Evolutionary conservation across 2,888 invertebrate species (phyloP), one percentile per base, ranked within the genome.

Genomic region (Steinernema scapterisci): DNA sequence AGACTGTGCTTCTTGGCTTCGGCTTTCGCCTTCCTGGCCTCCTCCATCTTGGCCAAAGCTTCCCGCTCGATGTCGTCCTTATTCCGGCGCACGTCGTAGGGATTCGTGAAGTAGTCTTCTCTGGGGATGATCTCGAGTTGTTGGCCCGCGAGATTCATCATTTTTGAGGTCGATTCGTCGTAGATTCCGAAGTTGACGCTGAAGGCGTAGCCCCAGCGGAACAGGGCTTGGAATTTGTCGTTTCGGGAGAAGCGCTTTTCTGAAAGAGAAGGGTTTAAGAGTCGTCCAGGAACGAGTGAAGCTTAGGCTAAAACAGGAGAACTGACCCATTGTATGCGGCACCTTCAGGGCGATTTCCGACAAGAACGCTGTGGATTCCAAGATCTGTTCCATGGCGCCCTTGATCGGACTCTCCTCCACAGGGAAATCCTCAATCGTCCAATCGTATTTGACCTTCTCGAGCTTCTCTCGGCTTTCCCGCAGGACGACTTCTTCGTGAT

Each of bases 121-220:
- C 70, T 38, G 21, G 70, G 74, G 48, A 76, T 76, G 25, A 76
- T 45, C n/a, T 45, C 54, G 21, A 76, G 46, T 45, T 76, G 75
- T 52, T 76, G 76, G 27, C 74, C 76, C 11, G 76, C 76, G 19
- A 75, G 38, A 48, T 76, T 56, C 21, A 76, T 51, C 75, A 76
- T 54, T 70, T 76, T 45, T 16, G 31, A 19, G 13, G 76, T 70
- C 11, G 52, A 7, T 23, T 70, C 76, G 38, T 76, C 76, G 46
- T 76, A 76, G 9, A 75, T 44, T 27, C 44, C 52, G 21, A 76
- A 70, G 45, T 70, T 51, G 5, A 45, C 51, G 25, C 43, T 45
- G 63, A 76, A 75, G 44, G 38, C 25, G 45, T 76, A 75, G 25
- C 70, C 76, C 76, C 76, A 76, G 43, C 23, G 27, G 46, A 74